Evolutionary conservation across 2,888 invertebrate genomes (phyloP), one percentile per base, ranked within the genome.

Genomic region (Pterostichus madidus): DNA sequence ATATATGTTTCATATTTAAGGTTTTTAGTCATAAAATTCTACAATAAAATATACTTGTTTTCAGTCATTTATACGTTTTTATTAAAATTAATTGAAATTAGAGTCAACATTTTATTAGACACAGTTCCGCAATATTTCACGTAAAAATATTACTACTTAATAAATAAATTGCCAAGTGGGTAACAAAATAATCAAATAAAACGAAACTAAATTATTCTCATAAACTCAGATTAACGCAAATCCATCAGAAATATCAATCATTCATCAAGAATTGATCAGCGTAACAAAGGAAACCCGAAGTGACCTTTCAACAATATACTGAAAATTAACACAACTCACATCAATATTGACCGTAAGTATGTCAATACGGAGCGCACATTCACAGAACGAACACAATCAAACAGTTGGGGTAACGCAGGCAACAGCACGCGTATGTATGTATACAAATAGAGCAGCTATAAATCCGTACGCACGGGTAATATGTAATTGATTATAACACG

Each of bases 401-500:
- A 59, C 31, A 31, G 31, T 31, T 59, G 59, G 59, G 10, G 52
- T 11, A 8, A 8, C 31, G 31, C 59, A 59, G 24, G 13, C 11
- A 13, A 35, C 35, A 64, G 8, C 31, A 13, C 35, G 35, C 35
- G 35, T n/a, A 1, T 31, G 31, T 59, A 31, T 59, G 31, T 64
- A 35, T 32, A 35, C 64, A 64, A 64, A 64, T 64, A 64, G 24
- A 32, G 64, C 64, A 35, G 35, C 64, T 64, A 71, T 71, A 71
- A 71, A 71, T 71, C 49, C 71, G 17, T 15, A 17, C 5, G 24
- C 71, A 44, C 56, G 76, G 52, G 76, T 77, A 77, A 77, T 77
- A 56, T 77, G 76, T 77, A 77, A 77, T 77, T 77, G 76, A 77
- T 77, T 77, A 77, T 77, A 77, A 77, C 76, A 39, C 56, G 76